These are phyloP conservation scores for Donacobius atricapilla DNA, from an alignment of 2,113 vertebrate species.

Conservation along the genomic window DNA sequence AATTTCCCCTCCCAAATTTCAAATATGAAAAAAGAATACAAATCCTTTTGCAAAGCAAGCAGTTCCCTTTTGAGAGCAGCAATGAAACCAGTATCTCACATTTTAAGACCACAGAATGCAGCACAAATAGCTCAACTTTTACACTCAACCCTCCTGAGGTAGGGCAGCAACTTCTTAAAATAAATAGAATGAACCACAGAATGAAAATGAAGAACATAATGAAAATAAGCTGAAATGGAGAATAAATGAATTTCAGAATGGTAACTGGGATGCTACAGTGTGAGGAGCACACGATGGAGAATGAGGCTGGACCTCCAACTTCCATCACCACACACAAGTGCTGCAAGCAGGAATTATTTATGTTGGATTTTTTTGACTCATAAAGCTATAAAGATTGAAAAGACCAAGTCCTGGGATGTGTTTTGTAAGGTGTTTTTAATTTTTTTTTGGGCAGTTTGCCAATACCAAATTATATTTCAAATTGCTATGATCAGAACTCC, in stretches of 20 bases:
- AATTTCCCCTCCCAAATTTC: background rate
- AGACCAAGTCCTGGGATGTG: background rate
- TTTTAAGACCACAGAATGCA: background rate
- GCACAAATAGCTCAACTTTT: slow-evolving; percentile 7
- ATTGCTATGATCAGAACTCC: background rate
- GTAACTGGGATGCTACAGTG: background rate
- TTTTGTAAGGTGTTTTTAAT: background rate
- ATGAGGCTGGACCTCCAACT: background rate
- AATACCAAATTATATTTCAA: background rate
- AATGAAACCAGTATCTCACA: background rate
- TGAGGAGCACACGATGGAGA: background rate
- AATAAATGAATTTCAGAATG: background rate
- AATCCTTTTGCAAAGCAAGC: background rate
- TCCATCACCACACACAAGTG: background rate
- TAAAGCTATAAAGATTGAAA: background rate
- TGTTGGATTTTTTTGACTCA: background rate
- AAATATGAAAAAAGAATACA: background rate
- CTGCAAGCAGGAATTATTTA: background rate
- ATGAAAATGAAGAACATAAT: background rate
- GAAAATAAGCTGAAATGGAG: background rate
- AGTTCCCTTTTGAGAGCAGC: slow-evolving; percentile 19
- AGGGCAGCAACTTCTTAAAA: slow-evolving; percentile 5
- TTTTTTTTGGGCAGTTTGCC: too few relatives aligned
- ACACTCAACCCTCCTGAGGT: background rate
- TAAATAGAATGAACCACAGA: background rate